Conservation (phyloP, 2,888 invertebrate species). For the Diarsia brunnea region DNA sequence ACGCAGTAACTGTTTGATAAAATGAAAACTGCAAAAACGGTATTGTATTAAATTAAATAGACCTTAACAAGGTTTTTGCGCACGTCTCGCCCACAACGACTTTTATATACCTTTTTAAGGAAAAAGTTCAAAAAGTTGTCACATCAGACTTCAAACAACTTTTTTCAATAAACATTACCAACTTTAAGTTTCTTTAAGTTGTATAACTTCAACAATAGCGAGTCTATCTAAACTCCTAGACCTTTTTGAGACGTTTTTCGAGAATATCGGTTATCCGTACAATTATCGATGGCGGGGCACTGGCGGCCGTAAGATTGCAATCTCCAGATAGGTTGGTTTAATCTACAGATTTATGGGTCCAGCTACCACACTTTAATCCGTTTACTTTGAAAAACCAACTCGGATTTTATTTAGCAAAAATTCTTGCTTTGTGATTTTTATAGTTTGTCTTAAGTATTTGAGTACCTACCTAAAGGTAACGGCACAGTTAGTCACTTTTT, state of each 20-base stretch:
- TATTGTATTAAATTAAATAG: neutral
- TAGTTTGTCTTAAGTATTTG: slow-evolving; percentile 10
- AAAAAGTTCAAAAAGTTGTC: slow-evolving; percentile 41
- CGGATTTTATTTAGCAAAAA: slow-evolving; percentile 56
- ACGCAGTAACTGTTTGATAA: too few relatives aligned
- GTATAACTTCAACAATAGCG: slow-evolving; percentile 67
- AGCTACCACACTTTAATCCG: slow-evolving; percentile 84
- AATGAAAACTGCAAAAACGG: neutral
- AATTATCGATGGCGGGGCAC: slow-evolving; percentile 84
- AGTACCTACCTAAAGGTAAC: neutral
- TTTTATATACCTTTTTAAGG: neutral
- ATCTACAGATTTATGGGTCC: slow-evolving; percentile 87
- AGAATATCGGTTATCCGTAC: slow-evolving; percentile 84
- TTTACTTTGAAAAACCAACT: slow-evolving; percentile 79
- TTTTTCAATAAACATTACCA: slow-evolving; percentile 55
- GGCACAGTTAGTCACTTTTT: neutral
- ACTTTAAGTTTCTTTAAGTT: slow-evolving; percentile 50
- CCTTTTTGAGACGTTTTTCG: slow-evolving; percentile 75
- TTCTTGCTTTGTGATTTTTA: slow-evolving; percentile 37
- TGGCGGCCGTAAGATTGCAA: slow-evolving; percentile 85
- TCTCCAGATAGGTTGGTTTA: slow-evolving; percentile 87
- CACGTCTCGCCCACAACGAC: neutral
- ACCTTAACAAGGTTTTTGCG: neutral
- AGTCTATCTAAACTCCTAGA: slow-evolving; percentile 69
- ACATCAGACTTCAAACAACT: slow-evolving; percentile 40